phyloP scores from a whole-genome alignment of 1,140 invertebrate genomes.

The Eubasilissa regina region DNA sequence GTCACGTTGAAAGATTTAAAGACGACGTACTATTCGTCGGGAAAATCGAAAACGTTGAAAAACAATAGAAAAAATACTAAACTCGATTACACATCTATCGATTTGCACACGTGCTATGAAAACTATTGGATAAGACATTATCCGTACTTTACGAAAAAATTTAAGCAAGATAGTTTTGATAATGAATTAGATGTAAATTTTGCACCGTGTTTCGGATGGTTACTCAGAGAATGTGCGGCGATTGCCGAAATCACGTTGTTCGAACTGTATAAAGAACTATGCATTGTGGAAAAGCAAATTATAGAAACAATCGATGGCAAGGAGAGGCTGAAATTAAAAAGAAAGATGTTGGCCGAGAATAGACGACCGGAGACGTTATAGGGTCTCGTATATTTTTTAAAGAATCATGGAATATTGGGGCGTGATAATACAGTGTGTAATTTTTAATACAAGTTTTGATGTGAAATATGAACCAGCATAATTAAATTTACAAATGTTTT shows the following conservation, averaged over 20 bases:
- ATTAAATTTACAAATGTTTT: no score
- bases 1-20: constrained; percentile 4
- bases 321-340: neutral
- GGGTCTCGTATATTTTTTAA: no score
- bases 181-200: constrained; percentile 66
- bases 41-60: neutral
- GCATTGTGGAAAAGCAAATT: constrained; percentile 62
- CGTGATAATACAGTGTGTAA: no score
- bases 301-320: constrained; percentile 2
- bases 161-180: constrained; percentile 56
- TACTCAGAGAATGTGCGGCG: constrained; percentile 70
- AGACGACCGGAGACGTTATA: no score
- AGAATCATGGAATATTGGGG: no score
- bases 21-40: neutral
- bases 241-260: constrained; percentile 66
- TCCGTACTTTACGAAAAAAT: constrained; percentile 54
- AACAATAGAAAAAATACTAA: constrained; percentile 5
- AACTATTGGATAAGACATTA: constrained; percentile 64
- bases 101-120: constrained; percentile 61
- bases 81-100: constrained; percentile 26
- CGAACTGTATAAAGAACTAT: constrained; percentile 70
- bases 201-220: constrained; percentile 71
- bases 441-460: no score
- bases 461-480: no score
- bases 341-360: neutral